Evolutionary conservation across 53 echinoderm and acorn worm genomes (phyloP), one percentile per base, ranked within the genome.

Genomic region (Holothuria scabra): DNA sequence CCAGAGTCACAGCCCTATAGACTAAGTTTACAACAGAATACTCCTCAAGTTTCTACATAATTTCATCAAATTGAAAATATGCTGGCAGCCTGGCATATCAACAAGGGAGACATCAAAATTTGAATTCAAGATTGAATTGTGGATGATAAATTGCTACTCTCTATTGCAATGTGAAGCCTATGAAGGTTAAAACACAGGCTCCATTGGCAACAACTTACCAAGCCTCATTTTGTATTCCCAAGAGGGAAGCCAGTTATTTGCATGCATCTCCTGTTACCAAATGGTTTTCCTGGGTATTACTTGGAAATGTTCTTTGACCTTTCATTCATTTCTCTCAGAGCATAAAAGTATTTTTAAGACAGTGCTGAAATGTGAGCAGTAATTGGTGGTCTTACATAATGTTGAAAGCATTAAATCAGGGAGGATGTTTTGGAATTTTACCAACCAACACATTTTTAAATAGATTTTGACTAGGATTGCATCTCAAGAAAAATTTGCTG

Each of bases 131-230:
- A 72, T 72, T 72, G 48, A 44, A 72, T 72, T 46, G 72, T 46
- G 33, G 46, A 48, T 72, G 49, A 72, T 72, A 72, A 72, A 72
- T 72, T 72, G 72, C 72, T 46, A 0, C 24, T 44, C 48, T 72
- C 48, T 26, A 72, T n/a, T 25, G 72, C 37, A 72, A 72, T 72
- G 44, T 72, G 72, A 72, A 41, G 72, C 13, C 25, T 72, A 25
- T 12, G 52, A 52, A 52, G 52, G 52, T 52, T 52, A 34, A 22
- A 26, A 38, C 37, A 12, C 37, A 72, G 46, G 72, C 72, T 72
- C 72, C 72, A 72, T 72, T 72, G 72, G 72, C 48, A 72, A 72
- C 72, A 72, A 72, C 48, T 48, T 72, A 23, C 72, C 72, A 44
- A 44, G 48, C 46, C 72, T 72, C 72, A 72, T 49, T 72, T 72